Conservation (phyloP, 2,888 invertebrate genomes). For the Cheilosia scutellata region DNA sequence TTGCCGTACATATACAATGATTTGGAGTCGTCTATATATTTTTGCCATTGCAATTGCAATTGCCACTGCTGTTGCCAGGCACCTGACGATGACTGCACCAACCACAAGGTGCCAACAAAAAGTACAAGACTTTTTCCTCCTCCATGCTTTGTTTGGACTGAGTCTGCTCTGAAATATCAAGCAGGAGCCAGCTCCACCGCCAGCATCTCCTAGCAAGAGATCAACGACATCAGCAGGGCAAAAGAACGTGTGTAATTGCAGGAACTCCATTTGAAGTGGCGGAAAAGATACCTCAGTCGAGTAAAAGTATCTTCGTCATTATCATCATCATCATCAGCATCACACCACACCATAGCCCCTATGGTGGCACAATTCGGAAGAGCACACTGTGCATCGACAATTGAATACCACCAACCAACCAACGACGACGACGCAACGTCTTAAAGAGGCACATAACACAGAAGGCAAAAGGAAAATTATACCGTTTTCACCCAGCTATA, state of each 20-base stretch:
- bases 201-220: conserved; percentile 57
- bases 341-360: conserved; percentile 20
- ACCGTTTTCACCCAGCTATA: conserved; percentile 43
- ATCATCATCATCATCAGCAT: conserved; percentile 13
- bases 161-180: conserved; percentile 28
- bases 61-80: conserved; percentile 15
- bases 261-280: conserved; percentile 54
- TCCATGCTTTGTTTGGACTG: conserved; percentile 40
- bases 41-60: conserved; percentile 7
- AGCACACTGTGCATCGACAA: conserved; percentile 27
- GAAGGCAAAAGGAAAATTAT: conserved; percentile 10
- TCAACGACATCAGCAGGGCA: conserved; percentile 66
- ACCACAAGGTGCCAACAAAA: conserved; percentile 48
- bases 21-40: conserved; percentile 11
- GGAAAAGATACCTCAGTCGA: conserved; percentile 32
- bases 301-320: conserved; percentile 51
- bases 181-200: conserved; percentile 28
- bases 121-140: conserved; percentile 24
- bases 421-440: conserved; percentile 14
- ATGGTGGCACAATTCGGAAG: conserved; percentile 38
- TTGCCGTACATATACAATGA: conserved; percentile 35
- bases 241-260: conserved; percentile 70
- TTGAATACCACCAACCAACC: conserved; percentile 15
- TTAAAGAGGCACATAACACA: conserved; percentile 24
- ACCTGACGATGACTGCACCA: conserved; percentile 40